Conservation (phyloP, 2,113 vertebrate species). For the Tragulus kanchil region DNA sequence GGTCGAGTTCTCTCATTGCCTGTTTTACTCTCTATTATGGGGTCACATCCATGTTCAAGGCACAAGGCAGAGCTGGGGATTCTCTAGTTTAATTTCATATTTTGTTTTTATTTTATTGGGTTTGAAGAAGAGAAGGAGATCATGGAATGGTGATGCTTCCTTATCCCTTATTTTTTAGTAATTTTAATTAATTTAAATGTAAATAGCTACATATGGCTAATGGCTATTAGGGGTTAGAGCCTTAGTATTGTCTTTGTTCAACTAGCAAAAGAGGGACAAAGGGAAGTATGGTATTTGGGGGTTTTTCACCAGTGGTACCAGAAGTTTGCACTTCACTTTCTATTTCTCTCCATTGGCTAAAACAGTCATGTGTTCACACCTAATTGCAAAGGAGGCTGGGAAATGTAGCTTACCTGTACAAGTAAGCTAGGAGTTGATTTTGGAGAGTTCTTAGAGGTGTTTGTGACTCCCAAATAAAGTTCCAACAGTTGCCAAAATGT, state of each 20-base stretch:
- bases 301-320: neutral
- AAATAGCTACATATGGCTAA: neutral
- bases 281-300: neutral
- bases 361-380: neutral
- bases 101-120: neutral
- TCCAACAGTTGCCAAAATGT: neutral
- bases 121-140: neutral
- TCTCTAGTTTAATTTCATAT: neutral
- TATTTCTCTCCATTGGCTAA: neutral
- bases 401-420: neutral
- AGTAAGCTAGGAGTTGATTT: neutral
- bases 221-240: neutral
- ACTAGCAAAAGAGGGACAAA: neutral
- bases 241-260: neutral
- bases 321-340: neutral
- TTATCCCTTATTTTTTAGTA: neutral
- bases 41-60: neutral
- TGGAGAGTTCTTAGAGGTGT: neutral
- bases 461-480: neutral
- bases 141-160: neutral
- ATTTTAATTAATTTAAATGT: neutral
- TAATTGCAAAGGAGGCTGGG: neutral
- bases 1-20: neutral
- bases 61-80: neutral
- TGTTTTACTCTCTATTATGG: neutral